A percentile compares a stretch with the other conserved stretches of the same genome.
Conservation (phyloP, 2,113 vertebrate genomes). For the Cinclus cinclus region DNA sequence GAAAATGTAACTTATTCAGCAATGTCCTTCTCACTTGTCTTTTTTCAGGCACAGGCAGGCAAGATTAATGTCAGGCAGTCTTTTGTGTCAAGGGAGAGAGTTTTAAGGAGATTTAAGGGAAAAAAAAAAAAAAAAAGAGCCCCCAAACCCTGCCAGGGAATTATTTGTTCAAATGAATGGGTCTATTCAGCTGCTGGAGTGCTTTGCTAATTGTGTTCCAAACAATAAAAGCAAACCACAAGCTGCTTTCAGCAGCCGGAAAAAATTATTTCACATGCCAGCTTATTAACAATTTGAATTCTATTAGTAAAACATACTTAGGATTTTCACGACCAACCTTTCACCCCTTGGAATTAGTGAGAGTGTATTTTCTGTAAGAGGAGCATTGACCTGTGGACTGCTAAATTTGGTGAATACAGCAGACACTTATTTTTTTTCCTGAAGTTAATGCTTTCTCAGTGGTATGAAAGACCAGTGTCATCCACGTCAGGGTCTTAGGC, state of each 20-base stretch:
- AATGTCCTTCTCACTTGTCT: slow-evolving; percentile 15
- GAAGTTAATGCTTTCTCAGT: neutral
- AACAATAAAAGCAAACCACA: slow-evolving; percentile 74
- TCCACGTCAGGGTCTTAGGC: neutral
- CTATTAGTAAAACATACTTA: slow-evolving; percentile 62
- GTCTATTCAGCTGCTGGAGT: slow-evolving; percentile 71
- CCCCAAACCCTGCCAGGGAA: slow-evolving; percentile 16
- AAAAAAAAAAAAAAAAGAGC: neutral
- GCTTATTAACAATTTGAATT: slow-evolving; percentile 58
- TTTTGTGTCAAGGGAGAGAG: slow-evolving; percentile 68
- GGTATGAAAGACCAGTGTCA: neutral
- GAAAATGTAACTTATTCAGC: slow-evolving; percentile 10
- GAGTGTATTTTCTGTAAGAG: neutral
- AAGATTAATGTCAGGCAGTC: slow-evolving; percentile 50
- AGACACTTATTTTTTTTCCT: neutral
- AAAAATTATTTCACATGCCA: slow-evolving; percentile 57
- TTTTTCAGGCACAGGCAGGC: slow-evolving; percentile 33
- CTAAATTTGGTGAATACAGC: neutral
- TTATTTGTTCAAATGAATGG: slow-evolving; percentile 81
- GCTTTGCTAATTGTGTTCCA: slow-evolving; percentile 76
- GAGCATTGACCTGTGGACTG: neutral
- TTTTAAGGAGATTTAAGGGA: neutral
- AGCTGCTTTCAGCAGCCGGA: slow-evolving; percentile 56
- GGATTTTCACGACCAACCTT: neutral
- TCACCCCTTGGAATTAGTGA: slow-evolving; percentile 14